Evolutionary conservation across 2,888 invertebrate species (phyloP), one percentile per base, ranked within the genome.

Genomic region (Drosophila melanosoma): DNA sequence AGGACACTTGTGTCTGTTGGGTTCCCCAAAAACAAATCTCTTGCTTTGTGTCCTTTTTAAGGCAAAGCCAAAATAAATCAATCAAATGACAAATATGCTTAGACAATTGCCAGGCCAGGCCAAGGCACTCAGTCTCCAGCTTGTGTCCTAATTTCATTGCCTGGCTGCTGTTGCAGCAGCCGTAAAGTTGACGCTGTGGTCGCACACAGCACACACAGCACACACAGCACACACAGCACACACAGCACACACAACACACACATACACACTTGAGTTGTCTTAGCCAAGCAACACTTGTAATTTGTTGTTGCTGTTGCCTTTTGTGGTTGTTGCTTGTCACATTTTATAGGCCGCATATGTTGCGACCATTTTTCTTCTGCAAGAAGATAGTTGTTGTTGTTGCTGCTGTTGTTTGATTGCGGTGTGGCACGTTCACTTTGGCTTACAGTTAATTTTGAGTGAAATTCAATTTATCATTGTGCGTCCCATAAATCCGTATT

Each of bases 81-180:
- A 90, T 91, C 91, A 90, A 86, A 89, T 82, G 87, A 81, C 87
- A 91, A 91, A 90, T 91, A 83, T 83, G 89, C 90, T 82, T 81
- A 78, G 84, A 82, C 87, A 91, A 90, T 90, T 90, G 90, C 81
- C 81, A 81, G 77, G 90, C 81, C 81, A 81, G 78, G 76, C 73
- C 74, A 79, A 84, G 60, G 62, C 48, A 33, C 52, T 52, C 52
- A 57, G 63, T 53, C 68, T 58, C 49, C 68, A 69, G 73, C 49
- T 67, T 65, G 64, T 68, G 89, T 59, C 69, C 87, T 81, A 89
- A 89, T 87, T 89, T 89, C 84, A 83, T 89, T 86, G 71, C 76
- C 70, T 33, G 65, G 12, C 76, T 36, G 51, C 63, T 65, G 69
- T 63, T 69, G 45, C 67, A 66, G 53, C 40, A 54, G 73, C 66